Evolutionary conservation across 2,113 vertebrate genomes (phyloP).

Genomic region (Antechinus stuartii): DNA sequence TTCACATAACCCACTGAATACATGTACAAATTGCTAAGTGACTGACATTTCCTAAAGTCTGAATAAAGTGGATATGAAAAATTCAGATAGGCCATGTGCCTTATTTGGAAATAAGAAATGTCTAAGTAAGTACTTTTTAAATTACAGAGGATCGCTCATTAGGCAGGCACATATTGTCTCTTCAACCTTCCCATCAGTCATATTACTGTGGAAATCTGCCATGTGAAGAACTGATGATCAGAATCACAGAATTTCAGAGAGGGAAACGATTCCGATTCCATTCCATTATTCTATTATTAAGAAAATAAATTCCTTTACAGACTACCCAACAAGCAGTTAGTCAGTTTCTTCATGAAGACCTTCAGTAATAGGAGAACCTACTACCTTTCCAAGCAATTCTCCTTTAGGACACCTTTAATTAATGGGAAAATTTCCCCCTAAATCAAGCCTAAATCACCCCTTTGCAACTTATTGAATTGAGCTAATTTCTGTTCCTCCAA

Average conservation of each 20-base stretch:
- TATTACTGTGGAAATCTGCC: background rate
- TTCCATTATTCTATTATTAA: background rate
- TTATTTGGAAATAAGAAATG: background rate
- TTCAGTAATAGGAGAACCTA: background rate
- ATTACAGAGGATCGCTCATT: background rate
- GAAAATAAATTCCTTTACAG: background rate
- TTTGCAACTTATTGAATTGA: background rate
- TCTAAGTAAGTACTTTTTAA: conserved; percentile 41
- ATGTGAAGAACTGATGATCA: background rate
- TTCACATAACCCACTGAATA: background rate
- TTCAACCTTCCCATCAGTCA: conserved; percentile 9
- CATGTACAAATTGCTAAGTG: conserved; percentile 35
- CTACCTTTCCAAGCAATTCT: background rate
- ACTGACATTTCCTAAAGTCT: background rate
- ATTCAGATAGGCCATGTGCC: conserved; percentile 9
- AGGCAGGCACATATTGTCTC: conserved; percentile 21
- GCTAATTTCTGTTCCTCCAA: background rate
- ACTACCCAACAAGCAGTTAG: background rate
- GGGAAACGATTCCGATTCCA: background rate
- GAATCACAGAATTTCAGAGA: background rate
- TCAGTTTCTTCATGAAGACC: background rate
- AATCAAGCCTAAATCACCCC: background rate
- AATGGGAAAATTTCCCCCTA: background rate
- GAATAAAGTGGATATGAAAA: conserved; percentile 25
- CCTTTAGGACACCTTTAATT: background rate